Conservation (phyloP, 2,113 vertebrate species). For the Atlantisia rogersi region DNA sequence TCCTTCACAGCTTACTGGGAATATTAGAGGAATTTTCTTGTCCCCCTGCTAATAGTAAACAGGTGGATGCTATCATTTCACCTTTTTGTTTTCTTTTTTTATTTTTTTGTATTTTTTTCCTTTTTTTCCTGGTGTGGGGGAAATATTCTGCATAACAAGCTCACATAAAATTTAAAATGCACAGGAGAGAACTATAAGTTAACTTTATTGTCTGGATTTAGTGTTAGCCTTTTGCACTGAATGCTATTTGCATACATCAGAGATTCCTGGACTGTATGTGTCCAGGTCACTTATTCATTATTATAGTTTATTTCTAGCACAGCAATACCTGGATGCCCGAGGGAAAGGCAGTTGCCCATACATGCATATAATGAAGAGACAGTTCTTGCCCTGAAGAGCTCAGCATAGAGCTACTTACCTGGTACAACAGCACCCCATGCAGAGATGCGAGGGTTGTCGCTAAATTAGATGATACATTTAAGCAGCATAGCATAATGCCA, state of each 20-base stretch:
- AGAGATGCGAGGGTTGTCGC: not conserved
- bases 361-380: constrained; percentile 47
- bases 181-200: constrained; percentile 1
- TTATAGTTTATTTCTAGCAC: constrained; percentile 59
- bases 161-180: constrained; percentile 46
- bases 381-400: constrained; percentile 41
- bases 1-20: not conserved
- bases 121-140: not conserved
- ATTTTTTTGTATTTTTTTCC: not conserved
- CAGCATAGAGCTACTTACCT: not conserved
- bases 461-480: constrained; percentile 18
- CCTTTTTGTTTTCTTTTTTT: not conserved
- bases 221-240: constrained; percentile 3
- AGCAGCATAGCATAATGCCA: not conserved
- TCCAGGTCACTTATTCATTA: constrained; percentile 52
- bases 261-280: constrained; percentile 11
- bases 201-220: constrained; percentile 8
- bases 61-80: not conserved
- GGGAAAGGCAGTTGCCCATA: constrained; percentile 40
- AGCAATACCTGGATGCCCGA: constrained; percentile 8
- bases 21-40: not conserved
- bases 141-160: not conserved
- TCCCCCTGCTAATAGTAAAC: constrained; percentile 2
- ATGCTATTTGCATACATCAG: constrained; percentile 38
- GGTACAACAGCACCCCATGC: constrained; percentile 30